Percentiles rank a stretch among this genome's conserved stretches.
These are phyloP conservation scores for Sparus aurata DNA, from an alignment of 2,797 vertebrate genomes.

Conservation along the genomic window DNA sequence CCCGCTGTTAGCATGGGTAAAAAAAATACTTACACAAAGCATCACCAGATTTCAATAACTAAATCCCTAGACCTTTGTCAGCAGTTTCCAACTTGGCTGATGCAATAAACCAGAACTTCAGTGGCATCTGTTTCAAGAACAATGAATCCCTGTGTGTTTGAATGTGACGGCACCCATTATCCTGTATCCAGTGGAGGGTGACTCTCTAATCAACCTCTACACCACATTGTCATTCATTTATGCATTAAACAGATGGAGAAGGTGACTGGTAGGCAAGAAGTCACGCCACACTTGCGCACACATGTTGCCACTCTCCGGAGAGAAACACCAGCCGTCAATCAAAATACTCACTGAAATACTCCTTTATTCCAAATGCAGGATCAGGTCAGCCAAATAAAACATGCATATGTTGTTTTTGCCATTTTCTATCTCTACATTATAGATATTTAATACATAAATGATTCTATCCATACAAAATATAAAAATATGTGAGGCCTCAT, in stretches of 20 bases:
- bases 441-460: constrained; percentile 92
- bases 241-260: constrained; percentile 73
- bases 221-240: constrained; percentile 68
- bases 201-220: constrained; percentile 57
- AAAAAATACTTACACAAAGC: constrained; percentile 15
- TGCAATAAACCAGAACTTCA: constrained; percentile 47
- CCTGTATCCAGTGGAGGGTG: constrained; percentile 39
- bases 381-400: constrained; percentile 83
- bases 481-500: constrained; percentile 99
- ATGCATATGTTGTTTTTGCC: constrained; percentile 80
- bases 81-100: constrained; percentile 48
- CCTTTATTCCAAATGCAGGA: constrained; percentile 86
- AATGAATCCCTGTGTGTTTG: constrained; percentile 43
- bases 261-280: constrained; percentile 17
- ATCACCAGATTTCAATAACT: constrained; percentile 54
- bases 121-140: constrained; percentile 46
- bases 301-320: constrained; percentile 36
- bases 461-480: constrained; percentile 99
- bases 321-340: constrained; percentile 64
- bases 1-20: not conserved
- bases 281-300: constrained; percentile 16
- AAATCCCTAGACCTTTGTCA: constrained; percentile 37
- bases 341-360: constrained; percentile 80
- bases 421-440: constrained; percentile 85
- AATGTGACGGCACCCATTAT: constrained; percentile 39